Evolutionary conservation across 1,140 invertebrate species (phyloP).

Genomic region (Anoplophora glabripennis): DNA sequence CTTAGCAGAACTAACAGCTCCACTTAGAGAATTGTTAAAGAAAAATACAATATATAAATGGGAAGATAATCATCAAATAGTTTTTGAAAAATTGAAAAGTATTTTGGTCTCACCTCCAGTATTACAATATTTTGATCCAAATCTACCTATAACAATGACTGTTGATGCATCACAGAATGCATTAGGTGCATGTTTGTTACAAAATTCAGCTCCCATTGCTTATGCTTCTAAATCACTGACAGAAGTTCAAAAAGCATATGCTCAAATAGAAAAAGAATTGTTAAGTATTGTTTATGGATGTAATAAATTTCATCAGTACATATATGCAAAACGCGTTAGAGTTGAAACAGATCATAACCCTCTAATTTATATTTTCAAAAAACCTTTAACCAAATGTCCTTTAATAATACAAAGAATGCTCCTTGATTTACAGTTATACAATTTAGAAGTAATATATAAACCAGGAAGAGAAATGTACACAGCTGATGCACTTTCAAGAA

Average conservation of each 20-base stretch:
- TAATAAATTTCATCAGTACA: conserved; percentile 41
- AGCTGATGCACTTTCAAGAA: conserved; percentile 49
- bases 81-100: conserved; percentile 12
- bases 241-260: conserved; percentile 42
- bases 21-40: conserved; percentile 11
- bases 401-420: conserved; percentile 43
- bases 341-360: conserved; percentile 48
- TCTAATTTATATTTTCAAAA: conserved; percentile 42
- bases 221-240: conserved; percentile 45
- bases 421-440: conserved; percentile 46
- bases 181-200: conserved; percentile 46
- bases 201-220: conserved; percentile 44
- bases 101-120: conserved; percentile 1
- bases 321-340: conserved; percentile 33
- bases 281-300: conserved; percentile 37
- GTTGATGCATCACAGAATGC: conserved; percentile 54
- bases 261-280: conserved; percentile 50
- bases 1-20: conserved; percentile 9
- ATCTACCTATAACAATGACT: conserved; percentile 44
- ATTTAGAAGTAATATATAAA: conserved; percentile 47
- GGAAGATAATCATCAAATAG: background rate
- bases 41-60: conserved; percentile 3
- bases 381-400: conserved; percentile 40
- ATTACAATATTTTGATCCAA: conserved; percentile 34
- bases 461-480: conserved; percentile 46